phyloP scores from a whole-genome alignment of 2,797 vertebrate species.

The Vipera latastei region DNA sequence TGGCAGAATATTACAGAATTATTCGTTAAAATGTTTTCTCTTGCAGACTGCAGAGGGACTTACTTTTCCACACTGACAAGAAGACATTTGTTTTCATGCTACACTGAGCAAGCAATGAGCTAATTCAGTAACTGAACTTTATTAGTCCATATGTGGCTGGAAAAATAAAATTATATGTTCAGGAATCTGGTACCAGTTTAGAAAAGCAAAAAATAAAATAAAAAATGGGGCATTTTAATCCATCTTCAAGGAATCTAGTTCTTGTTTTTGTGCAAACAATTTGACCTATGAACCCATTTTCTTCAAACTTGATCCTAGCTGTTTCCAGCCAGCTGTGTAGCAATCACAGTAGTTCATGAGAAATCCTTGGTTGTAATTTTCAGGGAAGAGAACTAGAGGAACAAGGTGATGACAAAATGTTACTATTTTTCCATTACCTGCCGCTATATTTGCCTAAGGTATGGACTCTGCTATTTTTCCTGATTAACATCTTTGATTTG shows the following conservation, averaged over 20 bases:
- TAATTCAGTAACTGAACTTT: slow-evolving; percentile 50
- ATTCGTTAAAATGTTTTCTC: slow-evolving; percentile 53
- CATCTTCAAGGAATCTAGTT: slow-evolving; percentile 61
- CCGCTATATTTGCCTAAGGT: slow-evolving; percentile 76
- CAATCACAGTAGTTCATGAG: slow-evolving; percentile 76
- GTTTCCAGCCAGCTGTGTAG: slow-evolving; percentile 75
- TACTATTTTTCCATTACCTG: slow-evolving; percentile 74
- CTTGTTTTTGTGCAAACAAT: slow-evolving; percentile 56
- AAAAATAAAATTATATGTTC: slow-evolving; percentile 54
- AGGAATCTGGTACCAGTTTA: slow-evolving; percentile 32
- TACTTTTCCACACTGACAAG: slow-evolving; percentile 42
- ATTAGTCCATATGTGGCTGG: slow-evolving; percentile 53
- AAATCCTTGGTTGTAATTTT: slow-evolving; percentile 77
- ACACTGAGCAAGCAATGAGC: slow-evolving; percentile 34
- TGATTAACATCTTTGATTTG: slow-evolving; percentile 73
- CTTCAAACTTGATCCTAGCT: slow-evolving; percentile 66
- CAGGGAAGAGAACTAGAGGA: slow-evolving; percentile 66
- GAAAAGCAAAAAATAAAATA: slow-evolving; percentile 2
- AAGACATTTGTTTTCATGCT: slow-evolving; percentile 41
- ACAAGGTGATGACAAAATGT: slow-evolving; percentile 80
- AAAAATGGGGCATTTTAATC: slow-evolving; percentile 54
- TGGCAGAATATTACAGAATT: slow-evolving; percentile 55
- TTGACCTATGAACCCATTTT: slow-evolving; percentile 74
- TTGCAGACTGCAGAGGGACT: slow-evolving; percentile 29
- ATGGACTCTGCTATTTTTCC: slow-evolving; percentile 75